Percentiles rank a stretch among this genome's conserved stretches.
phyloP scores from a whole-genome alignment of 2,113 vertebrate species.

The Pionites leucogaster region DNA sequence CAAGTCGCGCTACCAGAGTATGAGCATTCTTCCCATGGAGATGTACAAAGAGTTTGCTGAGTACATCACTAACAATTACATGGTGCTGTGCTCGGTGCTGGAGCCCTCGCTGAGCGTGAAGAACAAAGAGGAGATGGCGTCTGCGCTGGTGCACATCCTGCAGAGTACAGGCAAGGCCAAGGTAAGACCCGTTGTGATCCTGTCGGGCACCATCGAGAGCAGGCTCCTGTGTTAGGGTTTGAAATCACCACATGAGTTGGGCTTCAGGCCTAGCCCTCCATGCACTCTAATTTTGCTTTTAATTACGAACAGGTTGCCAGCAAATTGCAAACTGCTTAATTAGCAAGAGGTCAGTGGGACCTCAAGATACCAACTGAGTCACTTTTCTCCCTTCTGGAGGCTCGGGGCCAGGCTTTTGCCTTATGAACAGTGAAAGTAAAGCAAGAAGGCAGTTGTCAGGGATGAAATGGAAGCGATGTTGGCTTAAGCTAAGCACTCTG shows the following conservation, averaged over 20 bases:
- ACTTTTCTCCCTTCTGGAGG: neutral
- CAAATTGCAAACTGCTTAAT: neutral
- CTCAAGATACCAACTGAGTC: neutral
- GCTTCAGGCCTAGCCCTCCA: rapidly evolving
- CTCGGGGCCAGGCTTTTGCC: neutral
- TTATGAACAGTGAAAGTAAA: neutral
- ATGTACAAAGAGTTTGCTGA: slow-evolving; percentile 99
- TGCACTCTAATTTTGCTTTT: neutral
- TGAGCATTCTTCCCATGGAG: slow-evolving; percentile 98
- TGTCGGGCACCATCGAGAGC: rapidly evolving
- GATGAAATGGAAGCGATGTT: neutral
- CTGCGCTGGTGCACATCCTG: slow-evolving; percentile 94
- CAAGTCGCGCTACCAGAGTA: slow-evolving; percentile 95
- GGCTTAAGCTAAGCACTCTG: neutral
- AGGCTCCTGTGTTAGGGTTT: rapidly evolving
- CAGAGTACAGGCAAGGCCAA: slow-evolving; percentile 99
- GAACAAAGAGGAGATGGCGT: slow-evolving; percentile 99
- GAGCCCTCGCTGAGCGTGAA: slow-evolving; percentile 96
- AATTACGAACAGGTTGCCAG: neutral
- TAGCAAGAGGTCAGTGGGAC: neutral
- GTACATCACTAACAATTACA: slow-evolving; percentile 97
- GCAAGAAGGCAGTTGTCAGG: neutral
- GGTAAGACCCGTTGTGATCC: slow-evolving; percentile 65
- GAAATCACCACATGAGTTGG: rapidly evolving
- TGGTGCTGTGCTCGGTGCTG: slow-evolving; percentile 93